Evolutionary conservation across 2,797 vertebrate species (phyloP).

Genomic region (Cottoperca gobio): DNA sequence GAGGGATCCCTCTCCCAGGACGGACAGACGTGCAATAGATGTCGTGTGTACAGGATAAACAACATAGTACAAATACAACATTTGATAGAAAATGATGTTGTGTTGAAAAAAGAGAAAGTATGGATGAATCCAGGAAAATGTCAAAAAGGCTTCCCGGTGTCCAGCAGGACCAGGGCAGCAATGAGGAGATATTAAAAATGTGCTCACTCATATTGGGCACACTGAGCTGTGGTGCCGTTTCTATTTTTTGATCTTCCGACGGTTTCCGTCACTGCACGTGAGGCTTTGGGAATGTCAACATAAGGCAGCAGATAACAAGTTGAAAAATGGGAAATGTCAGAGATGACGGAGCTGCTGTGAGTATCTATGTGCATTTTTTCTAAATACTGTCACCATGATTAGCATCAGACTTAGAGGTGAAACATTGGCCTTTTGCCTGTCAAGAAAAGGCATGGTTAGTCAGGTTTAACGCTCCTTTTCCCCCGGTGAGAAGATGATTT

Average conservation of each 20-base stretch:
- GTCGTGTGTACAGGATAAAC: no score
- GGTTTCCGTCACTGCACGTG: conserved; percentile 77
- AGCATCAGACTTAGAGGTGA: conserved; percentile 68
- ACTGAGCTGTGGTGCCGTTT: conserved; percentile 53
- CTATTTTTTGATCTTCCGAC: conserved; percentile 79
- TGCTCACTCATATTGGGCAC: conserved; percentile 71
- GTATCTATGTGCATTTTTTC: conserved; percentile 52
- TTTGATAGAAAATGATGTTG: no score
- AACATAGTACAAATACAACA: no score
- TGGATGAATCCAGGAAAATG: no score
- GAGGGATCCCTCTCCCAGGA: no score
- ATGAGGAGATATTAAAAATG: conserved; percentile 80
- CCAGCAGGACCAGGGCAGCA: no score
- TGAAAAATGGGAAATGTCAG: conserved; percentile 78
- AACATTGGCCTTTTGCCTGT: conserved; percentile 72
- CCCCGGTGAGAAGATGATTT: conserved; percentile 54
- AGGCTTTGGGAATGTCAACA: conserved; percentile 80
- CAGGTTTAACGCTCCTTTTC: conserved; percentile 51
- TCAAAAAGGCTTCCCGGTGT: no score
- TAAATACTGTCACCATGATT: conserved; percentile 77
- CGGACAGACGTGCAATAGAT: no score
- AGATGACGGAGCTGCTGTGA: conserved; percentile 70
- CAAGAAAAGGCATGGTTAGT: conserved; percentile 62
- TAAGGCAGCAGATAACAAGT: conserved; percentile 77
- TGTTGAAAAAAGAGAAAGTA: no score